Evolutionary conservation across 2,113 vertebrate species (phyloP).

Genomic region (Alethe diademata): DNA sequence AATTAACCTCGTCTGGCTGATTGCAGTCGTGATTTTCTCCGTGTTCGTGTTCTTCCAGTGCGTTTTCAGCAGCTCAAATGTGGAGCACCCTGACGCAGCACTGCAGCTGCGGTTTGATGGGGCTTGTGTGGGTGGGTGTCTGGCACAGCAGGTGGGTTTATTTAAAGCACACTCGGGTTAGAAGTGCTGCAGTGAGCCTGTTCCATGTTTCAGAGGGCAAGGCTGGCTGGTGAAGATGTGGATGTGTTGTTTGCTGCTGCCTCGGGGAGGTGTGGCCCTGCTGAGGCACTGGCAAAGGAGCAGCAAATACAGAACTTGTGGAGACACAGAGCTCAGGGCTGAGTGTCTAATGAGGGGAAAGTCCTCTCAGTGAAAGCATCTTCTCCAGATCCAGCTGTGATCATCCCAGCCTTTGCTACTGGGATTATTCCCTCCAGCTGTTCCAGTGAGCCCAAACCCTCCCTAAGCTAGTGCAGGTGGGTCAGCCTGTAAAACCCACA

Average conservation of each 20-base stretch:
- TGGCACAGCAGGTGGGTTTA: background rate
- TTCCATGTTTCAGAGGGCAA: background rate
- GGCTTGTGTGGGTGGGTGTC: background rate
- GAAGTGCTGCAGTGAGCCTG: background rate
- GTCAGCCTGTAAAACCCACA: background rate
- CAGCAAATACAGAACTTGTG: background rate
- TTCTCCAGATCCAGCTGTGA: background rate
- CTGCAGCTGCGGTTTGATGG: background rate
- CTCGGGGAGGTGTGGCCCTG: background rate
- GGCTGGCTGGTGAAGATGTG: rapidly evolving
- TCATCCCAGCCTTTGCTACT: background rate
- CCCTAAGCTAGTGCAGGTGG: background rate
- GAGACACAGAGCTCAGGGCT: background rate
- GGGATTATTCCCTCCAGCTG: background rate
- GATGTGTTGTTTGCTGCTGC: background rate
- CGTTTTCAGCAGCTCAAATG: background rate
- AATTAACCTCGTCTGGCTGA: background rate
- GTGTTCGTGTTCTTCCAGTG: rapidly evolving
- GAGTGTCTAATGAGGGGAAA: background rate
- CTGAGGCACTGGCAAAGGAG: background rate
- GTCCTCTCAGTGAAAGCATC: background rate
- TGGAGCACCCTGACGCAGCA: background rate
- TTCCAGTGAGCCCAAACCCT: background rate
- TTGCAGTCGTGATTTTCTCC: background rate
- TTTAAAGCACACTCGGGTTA: background rate